A percentile compares a stretch with the other conserved stretches of the same genome.
Evolutionary conservation across 2,888 invertebrate species (phyloP).

Genomic region (Agapetus fuscipes): DNA sequence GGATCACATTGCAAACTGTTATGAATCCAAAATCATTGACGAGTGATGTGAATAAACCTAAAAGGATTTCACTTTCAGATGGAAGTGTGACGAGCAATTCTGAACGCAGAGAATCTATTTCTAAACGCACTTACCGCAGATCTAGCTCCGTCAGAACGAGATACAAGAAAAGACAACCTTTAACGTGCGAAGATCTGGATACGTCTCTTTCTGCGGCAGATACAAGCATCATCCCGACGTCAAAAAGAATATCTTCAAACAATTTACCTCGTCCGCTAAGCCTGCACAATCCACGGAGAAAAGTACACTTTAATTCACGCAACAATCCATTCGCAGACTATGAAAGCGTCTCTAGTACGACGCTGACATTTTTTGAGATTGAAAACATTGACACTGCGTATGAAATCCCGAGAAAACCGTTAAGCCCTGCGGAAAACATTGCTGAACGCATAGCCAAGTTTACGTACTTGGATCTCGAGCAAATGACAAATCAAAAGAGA

Average conservation of each 20-base stretch:
- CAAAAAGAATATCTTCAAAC: conserved; percentile 38
- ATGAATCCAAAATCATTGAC: conserved; percentile 12
- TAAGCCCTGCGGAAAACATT: conserved; percentile 20
- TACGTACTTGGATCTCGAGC: conserved; percentile 38
- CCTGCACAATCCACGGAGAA: conserved; percentile 36
- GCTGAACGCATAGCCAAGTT: conserved; percentile 36
- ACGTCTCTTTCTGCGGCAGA: conserved; percentile 52
- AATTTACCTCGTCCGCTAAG: conserved; percentile 39
- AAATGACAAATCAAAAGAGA: conserved; percentile 34
- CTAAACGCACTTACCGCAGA: conserved; percentile 31
- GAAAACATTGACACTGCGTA: conserved; percentile 31
- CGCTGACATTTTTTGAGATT: conserved; percentile 40
- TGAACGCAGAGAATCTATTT: conserved; percentile 20
- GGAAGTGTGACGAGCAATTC: conserved; percentile 9
- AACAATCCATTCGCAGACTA: conserved; percentile 40
- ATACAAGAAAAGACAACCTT: conserved; percentile 31
- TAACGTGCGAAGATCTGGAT: conserved; percentile 45
- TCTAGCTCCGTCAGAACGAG: conserved; percentile 29
- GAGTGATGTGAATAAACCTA: conserved; percentile 2
- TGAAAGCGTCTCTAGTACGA: conserved; percentile 37
- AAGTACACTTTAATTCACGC: conserved; percentile 38
- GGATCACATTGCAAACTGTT: conserved; percentile 17
- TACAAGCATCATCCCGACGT: conserved; percentile 44
- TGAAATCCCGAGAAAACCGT: conserved; percentile 25
- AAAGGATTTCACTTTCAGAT: conserved; percentile 10